These are phyloP conservation scores for Mustela nigripes DNA, from an alignment of 2,113 vertebrate species.

Conservation along the genomic window DNA sequence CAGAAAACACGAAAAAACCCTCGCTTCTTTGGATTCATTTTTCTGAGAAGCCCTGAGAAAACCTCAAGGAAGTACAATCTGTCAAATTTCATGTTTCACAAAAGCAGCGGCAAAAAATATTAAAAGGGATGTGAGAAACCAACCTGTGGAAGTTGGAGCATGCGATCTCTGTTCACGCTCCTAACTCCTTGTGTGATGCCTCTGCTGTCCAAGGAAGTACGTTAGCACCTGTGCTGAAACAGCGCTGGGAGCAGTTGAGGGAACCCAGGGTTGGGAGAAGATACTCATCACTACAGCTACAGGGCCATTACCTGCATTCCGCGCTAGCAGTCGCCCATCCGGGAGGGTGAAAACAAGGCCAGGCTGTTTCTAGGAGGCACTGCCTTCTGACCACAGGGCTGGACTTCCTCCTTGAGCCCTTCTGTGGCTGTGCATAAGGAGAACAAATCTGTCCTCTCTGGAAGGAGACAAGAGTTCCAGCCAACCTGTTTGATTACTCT, in stretches of 20 bases:
- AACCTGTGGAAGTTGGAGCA: not conserved
- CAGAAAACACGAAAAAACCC: not conserved
- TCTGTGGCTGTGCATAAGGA: not conserved
- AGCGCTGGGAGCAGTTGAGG: conserved; percentile 35
- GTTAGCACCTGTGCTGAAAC: conserved; percentile 58
- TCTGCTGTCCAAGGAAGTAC: not conserved
- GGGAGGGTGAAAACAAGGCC: not conserved
- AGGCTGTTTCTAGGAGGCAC: conserved; percentile 8
- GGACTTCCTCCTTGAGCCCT: not conserved
- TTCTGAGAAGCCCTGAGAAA: conserved; percentile 25
- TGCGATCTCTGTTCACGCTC: not conserved
- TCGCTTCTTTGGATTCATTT: conserved; percentile 11
- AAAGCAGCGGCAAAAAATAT: not conserved
- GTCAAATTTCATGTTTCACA: not conserved
- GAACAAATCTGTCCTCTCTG: not conserved
- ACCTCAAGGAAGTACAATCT: not conserved
- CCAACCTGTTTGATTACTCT: not conserved
- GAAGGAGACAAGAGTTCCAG: not conserved
- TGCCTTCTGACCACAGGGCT: not conserved
- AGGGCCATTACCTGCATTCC: not conserved
- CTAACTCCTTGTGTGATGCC: not conserved
- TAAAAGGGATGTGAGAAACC: not conserved
- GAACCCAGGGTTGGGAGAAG: not conserved
- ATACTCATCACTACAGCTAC: not conserved
- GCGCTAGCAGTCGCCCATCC: not conserved